These are phyloP conservation scores for Drosophila takahashii DNA, from an alignment of 1,140 invertebrate genomes.

Conservation along the genomic window DNA sequence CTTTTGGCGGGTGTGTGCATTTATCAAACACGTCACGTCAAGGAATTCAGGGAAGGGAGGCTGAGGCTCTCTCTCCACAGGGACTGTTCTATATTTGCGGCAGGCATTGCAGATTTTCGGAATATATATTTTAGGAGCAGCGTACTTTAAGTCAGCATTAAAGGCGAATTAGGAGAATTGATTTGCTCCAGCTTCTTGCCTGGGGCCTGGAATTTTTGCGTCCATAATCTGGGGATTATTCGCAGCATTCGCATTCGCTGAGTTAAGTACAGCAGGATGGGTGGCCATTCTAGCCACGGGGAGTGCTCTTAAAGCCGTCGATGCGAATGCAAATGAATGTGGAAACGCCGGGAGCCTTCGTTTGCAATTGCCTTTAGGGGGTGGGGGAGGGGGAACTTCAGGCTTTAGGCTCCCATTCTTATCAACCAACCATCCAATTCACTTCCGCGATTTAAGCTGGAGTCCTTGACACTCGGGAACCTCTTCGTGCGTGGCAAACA, in stretches of 20 bases:
- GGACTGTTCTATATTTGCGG: conserved; percentile 5
- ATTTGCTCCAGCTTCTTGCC: conserved; percentile 12
- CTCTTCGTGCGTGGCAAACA: conserved; percentile 38
- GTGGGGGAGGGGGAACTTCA: background rate
- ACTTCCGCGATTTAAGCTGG: conserved; percentile 1
- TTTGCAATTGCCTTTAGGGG: background rate
- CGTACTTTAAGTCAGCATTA: conserved; percentile 17
- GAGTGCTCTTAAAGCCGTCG: conserved; percentile 15
- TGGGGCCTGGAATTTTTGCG: conserved; percentile 3
- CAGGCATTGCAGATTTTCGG: background rate
- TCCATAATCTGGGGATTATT: conserved; percentile 42
- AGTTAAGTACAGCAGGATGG: background rate
- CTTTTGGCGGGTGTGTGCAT: background rate
- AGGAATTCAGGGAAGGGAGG: too few relatives aligned
- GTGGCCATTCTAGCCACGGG: conserved; percentile 34
- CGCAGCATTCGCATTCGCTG: conserved; percentile 3
- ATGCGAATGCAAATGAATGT: conserved; percentile 62
- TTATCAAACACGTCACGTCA: conserved; percentile 25
- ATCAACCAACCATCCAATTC: background rate
- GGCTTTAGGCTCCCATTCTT: background rate
- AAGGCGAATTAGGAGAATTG: conserved; percentile 35
- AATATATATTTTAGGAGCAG: background rate
- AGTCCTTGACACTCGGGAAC: background rate
- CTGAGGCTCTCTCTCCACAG: background rate
- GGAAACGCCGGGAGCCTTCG: conserved; percentile 14